Evolutionary conservation across 2,888 invertebrate genomes (phyloP).

Genomic region (Quadroppia sp.): DNA sequence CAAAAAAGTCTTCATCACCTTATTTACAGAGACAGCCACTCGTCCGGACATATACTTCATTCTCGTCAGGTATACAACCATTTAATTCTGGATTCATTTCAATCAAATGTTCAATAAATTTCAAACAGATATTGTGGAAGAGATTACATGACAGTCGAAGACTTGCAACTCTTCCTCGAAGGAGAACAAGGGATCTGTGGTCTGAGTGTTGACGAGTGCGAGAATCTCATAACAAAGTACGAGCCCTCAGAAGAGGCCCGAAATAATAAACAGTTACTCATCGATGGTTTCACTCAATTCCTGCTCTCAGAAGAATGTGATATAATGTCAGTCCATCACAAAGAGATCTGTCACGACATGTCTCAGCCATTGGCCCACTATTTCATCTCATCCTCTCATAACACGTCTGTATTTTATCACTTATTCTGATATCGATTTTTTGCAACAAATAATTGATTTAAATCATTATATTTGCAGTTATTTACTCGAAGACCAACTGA

Average conservation of each 20-base stretch:
- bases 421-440: background rate
- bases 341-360: constrained; percentile 57
- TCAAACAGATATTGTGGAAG: constrained; percentile 50
- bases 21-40: constrained; percentile 61
- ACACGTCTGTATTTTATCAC: constrained; percentile 53
- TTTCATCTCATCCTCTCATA: constrained; percentile 56
- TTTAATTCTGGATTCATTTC: background rate
- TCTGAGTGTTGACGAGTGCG: constrained; percentile 57
- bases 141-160: constrained; percentile 59
- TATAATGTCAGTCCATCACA: constrained; percentile 56
- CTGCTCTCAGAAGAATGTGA: constrained; percentile 55
- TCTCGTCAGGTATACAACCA: constrained; percentile 56
- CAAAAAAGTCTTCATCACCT: constrained; percentile 58
- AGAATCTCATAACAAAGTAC: constrained; percentile 57
- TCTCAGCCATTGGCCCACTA: constrained; percentile 56
- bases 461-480: constrained; percentile 50
- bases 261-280: constrained; percentile 57
- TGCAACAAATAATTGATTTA: background rate
- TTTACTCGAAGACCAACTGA: constrained; percentile 57
- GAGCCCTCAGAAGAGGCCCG: constrained; percentile 59
- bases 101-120: background rate
- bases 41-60: constrained; percentile 62
- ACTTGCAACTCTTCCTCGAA: constrained; percentile 60
- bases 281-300: constrained; percentile 57
- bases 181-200: constrained; percentile 60